A percentile compares a stretch with the other conserved stretches of the same genome.
phyloP scores from a whole-genome alignment of 2,888 invertebrate species.

The Apodemia zela region DNA sequence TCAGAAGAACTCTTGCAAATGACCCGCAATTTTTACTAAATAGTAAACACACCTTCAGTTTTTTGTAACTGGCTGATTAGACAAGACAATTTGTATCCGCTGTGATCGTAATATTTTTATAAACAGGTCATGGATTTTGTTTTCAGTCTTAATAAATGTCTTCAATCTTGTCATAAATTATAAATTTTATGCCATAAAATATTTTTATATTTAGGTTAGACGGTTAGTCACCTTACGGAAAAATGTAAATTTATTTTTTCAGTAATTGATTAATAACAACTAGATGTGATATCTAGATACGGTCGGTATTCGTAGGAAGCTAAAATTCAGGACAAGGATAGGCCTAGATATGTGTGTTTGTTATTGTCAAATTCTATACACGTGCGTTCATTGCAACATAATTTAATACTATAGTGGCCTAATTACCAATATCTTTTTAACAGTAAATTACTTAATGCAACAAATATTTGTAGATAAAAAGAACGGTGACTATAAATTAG shows the following conservation, averaged over 20 bases:
- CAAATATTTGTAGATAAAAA: slow-evolving; percentile 18
- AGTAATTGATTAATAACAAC: slow-evolving; percentile 67
- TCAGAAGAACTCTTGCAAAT: slow-evolving; percentile 5
- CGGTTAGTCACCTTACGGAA: no score
- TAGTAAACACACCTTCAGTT: slow-evolving; percentile 33
- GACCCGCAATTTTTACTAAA: slow-evolving; percentile 20
- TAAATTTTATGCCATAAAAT: neutral
- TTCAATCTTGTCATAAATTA: neutral
- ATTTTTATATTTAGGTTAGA: neutral
- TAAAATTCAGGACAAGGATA: slow-evolving; percentile 75
- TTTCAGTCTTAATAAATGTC: neutral
- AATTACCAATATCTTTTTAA: slow-evolving; percentile 25
- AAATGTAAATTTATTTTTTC: slow-evolving; percentile 42
- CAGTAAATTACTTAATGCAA: slow-evolving; percentile 9
- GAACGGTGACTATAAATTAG: neutral
- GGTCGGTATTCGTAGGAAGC: slow-evolving; percentile 60
- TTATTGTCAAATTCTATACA: slow-evolving; percentile 63
- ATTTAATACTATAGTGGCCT: slow-evolving; percentile 35
- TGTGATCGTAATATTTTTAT: slow-evolving; percentile 19
- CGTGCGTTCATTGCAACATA: slow-evolving; percentile 63
- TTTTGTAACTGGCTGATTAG: slow-evolving; percentile 31
- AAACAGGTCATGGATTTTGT: slow-evolving; percentile 10
- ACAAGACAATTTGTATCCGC: slow-evolving; percentile 42
- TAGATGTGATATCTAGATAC: slow-evolving; percentile 68
- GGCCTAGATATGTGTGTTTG: slow-evolving; percentile 56